phyloP scores from a whole-genome alignment of 2,113 vertebrate genomes.

The Dendrocopos noguchii region DNA sequence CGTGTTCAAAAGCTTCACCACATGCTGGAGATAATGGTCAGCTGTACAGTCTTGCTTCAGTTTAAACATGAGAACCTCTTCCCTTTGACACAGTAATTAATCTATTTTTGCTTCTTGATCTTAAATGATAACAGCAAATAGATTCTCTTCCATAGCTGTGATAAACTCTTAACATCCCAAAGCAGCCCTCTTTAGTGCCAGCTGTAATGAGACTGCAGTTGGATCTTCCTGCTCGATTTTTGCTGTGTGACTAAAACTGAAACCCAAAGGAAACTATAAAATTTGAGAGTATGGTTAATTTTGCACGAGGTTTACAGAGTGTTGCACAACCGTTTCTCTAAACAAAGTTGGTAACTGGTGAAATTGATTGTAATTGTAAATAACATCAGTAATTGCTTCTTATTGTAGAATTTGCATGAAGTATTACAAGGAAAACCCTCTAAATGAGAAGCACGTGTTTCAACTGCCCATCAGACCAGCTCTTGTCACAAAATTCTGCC shows the following conservation, averaged over 20 bases:
- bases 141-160: neutral
- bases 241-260: neutral
- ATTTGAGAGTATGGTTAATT: neutral
- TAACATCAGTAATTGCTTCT: neutral
- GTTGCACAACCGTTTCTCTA: neutral
- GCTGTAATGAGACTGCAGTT: neutral
- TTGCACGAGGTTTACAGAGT: neutral
- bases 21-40: slow-evolving; percentile 89
- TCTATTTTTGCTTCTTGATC: neutral
- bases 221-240: neutral
- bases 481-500: slow-evolving; percentile 86
- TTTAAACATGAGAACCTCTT: slow-evolving; percentile 91
- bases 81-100: slow-evolving; percentile 88
- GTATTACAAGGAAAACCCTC: slow-evolving; percentile 88
- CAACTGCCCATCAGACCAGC: slow-evolving; percentile 87
- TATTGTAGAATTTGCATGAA: slow-evolving; percentile 87
- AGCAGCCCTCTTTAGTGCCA: too few relatives aligned
- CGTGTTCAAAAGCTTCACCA: slow-evolving; percentile 93
- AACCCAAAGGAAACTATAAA: neutral
- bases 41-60: slow-evolving; percentile 86
- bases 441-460: slow-evolving; percentile 89
- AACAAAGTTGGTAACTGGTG: neutral
- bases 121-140: neutral
- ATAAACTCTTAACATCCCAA: neutral
- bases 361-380: too few relatives aligned